Evolutionary conservation across 2,797 vertebrate species (phyloP).

Genomic region (Galagoides demidoff): DNA sequence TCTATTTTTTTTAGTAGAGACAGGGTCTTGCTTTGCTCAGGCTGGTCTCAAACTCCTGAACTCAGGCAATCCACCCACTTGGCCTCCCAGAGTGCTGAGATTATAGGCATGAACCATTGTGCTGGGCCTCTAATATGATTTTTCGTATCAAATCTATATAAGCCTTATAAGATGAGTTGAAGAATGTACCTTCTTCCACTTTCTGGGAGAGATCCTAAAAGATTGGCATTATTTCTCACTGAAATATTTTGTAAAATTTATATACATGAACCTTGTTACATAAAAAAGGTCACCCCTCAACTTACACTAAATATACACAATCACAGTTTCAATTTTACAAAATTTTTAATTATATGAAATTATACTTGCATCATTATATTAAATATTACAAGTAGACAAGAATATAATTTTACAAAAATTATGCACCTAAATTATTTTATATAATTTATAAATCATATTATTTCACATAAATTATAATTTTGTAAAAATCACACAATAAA

Average conservation of each 20-base stretch:
- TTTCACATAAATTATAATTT: neutral
- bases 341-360: neutral
- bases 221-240: neutral
- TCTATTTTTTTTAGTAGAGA: too few species aligned
- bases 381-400: neutral
- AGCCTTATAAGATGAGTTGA: neutral
- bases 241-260: slow-evolving; percentile 12
- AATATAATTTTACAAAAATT: neutral
- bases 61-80: too few species aligned
- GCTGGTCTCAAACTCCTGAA: too few species aligned
- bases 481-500: neutral
- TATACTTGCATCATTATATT: neutral
- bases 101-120: too few species aligned
- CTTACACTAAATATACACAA: neutral
- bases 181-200: neutral
- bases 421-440: neutral
- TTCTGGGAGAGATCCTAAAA: slow-evolving; percentile 31
- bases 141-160: neutral
- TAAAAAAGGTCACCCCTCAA: neutral
- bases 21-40: too few species aligned
- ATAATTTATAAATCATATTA: neutral
- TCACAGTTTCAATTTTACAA: neutral
- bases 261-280: neutral
- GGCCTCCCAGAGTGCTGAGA: too few species aligned
- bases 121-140: neutral